Evolutionary conservation across 2,888 invertebrate genomes (phyloP), one percentile per base, ranked within the genome.

Genomic region (Drosophila leonis): DNA sequence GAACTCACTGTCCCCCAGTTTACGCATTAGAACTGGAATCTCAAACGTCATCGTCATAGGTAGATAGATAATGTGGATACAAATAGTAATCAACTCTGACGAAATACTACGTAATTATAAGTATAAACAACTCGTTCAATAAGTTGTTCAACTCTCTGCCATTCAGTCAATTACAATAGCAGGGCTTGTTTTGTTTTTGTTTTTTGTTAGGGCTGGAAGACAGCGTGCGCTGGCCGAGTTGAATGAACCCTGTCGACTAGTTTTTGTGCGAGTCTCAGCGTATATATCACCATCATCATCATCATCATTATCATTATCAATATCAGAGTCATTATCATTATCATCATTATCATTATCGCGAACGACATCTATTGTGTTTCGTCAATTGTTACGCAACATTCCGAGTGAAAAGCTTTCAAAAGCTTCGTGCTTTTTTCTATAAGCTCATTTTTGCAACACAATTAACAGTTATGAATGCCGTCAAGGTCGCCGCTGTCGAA

Each of bases 401-500:
- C 9, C 15, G 10, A 15, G 46, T 18, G 57, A 57, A 57, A 48
- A 48, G 46, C 48, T 54, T 41, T 31, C 0, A 20, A 39, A 39
- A 65, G 39, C 54, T 48, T 46, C 27, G 49, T 18, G 29, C 18
- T 49, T 49, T 49, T 12, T 18, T 5, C 29, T 18, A 41, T 37
- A 51, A 63, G 56, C 68, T 49, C 24, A 44, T 60, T 66, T 48
- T 49, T 41, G 20, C 48, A 65, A 39, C 13, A 18, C 46, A 65
- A 15, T 33, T 24, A 41, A 41, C 46, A 48, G 66, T 20, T 55
- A 33, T 33, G 59, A 72, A 46, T 59, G 78, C 51, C 29, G 49
- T 65, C 78, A 75, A 75, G 78, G 75, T 55, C 77, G 56, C 39
- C 42, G 18, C 29, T 51, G 42, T 72, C 29, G 54, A 59, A 33